These are phyloP conservation scores for Melipona quadrifasciata DNA, from an alignment of 1,140 invertebrate species.

Conservation along the genomic window DNA sequence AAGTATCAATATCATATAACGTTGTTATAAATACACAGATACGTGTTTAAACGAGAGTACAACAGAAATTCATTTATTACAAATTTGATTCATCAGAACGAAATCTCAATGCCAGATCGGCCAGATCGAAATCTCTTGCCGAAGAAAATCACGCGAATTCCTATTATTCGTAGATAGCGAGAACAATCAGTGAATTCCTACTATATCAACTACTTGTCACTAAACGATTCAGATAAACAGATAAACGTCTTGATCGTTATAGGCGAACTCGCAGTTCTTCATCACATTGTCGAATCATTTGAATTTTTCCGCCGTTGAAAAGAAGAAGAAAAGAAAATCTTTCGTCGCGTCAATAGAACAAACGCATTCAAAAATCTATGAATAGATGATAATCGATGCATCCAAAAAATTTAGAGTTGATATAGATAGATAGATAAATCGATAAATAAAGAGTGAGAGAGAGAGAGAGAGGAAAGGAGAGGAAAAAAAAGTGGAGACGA, in stretches of 20 bases:
- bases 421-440: background rate
- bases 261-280: background rate
- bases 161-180: background rate
- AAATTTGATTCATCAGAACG: background rate
- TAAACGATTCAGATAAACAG: background rate
- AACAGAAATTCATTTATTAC: background rate
- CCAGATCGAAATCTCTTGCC: rapidly evolving
- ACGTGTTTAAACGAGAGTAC: conserved; percentile 16
- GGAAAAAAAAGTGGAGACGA: background rate
- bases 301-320: background rate
- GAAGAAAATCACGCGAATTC: background rate
- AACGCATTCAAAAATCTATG: background rate
- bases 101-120: background rate
- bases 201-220: too few relatives aligned
- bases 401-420: background rate
- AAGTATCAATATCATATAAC: conserved; percentile 33
- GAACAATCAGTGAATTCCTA: background rate
- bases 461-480: background rate
- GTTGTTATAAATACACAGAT: conserved; percentile 25
- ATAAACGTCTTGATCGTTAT: background rate
- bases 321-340: background rate
- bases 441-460: too few relatives aligned
- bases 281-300: conserved; percentile 32
- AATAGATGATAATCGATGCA: background rate
- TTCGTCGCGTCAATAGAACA: background rate